Evolutionary conservation across 2,888 invertebrate genomes (phyloP).

Genomic region (Agriopis leucophaearia): DNA sequence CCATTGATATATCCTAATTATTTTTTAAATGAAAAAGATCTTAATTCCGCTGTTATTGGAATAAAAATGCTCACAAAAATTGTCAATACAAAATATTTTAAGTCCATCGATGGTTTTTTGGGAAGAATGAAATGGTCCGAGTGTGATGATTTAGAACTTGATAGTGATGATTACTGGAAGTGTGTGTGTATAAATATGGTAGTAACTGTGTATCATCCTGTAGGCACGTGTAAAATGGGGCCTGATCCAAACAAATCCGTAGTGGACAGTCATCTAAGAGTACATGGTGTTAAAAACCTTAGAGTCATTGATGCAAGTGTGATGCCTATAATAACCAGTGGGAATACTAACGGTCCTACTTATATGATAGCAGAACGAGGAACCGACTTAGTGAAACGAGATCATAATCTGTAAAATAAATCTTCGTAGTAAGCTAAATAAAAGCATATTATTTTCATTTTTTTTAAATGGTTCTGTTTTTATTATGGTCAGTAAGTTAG

Average conservation of each 20-base stretch:
- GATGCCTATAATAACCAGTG: slow-evolving; percentile 91
- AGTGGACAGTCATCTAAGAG: slow-evolving; percentile 86
- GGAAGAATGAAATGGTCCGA: slow-evolving; percentile 58
- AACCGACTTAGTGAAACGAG: slow-evolving; percentile 89
- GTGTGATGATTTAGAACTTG: slow-evolving; percentile 57
- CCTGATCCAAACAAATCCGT: slow-evolving; percentile 60
- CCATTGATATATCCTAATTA: slow-evolving; percentile 89
- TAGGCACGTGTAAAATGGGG: slow-evolving; percentile 88
- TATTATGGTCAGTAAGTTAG: too few relatives aligned
- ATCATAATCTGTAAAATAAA: slow-evolving; percentile 53
- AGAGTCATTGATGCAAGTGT: slow-evolving; percentile 92
- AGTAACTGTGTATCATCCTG: slow-evolving; percentile 88
- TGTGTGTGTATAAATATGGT: slow-evolving; percentile 79
- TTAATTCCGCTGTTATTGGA: slow-evolving; percentile 62
- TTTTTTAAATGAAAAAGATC: slow-evolving; percentile 84
- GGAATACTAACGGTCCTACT: slow-evolving; percentile 92
- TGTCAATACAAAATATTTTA: slow-evolving; percentile 59
- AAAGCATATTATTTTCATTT: too few relatives aligned
- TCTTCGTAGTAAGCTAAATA: too few relatives aligned
- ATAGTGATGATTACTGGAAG: slow-evolving; percentile 64
- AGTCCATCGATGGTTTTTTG: slow-evolving; percentile 58
- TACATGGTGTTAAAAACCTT: slow-evolving; percentile 88
- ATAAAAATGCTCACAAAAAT: slow-evolving; percentile 61
- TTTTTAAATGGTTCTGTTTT: too few relatives aligned
- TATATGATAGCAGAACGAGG: slow-evolving; percentile 94